Conservation (phyloP, 2,888 invertebrate genomes). For the Pammene aurita region DNA sequence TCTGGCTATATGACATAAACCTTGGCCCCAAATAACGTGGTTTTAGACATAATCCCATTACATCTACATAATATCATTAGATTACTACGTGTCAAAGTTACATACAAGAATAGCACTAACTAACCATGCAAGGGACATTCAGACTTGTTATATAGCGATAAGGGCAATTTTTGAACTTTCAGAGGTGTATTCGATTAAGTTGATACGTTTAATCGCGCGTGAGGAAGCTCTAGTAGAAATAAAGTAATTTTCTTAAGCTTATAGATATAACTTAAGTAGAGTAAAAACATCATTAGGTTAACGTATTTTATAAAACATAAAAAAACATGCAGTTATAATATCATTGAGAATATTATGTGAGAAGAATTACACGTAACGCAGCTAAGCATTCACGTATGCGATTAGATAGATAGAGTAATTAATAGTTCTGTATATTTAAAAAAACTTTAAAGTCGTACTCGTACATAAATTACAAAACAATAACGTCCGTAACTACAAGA, state of each 20-base stretch:
- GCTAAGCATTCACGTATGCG: too few relatives aligned
- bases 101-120: slow-evolving; percentile 18
- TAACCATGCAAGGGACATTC: not conserved
- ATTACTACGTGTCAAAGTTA: slow-evolving; percentile 40
- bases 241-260: slow-evolving; percentile 9
- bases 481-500: too few relatives aligned
- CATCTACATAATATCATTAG: slow-evolving; percentile 33
- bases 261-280: not conserved
- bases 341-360: too few relatives aligned
- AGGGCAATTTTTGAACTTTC: not conserved
- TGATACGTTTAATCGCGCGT: slow-evolving; percentile 38
- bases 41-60: slow-evolving; percentile 38
- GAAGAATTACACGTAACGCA: too few relatives aligned
- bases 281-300: not conserved
- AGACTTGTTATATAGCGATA: slow-evolving; percentile 1
- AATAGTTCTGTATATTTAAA: too few relatives aligned
- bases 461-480: too few relatives aligned
- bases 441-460: too few relatives aligned
- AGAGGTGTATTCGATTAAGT: slow-evolving; percentile 23
- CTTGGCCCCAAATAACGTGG: slow-evolving; percentile 35
- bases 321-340: too few relatives aligned
- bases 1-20: slow-evolving; percentile 29
- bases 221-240: slow-evolving; percentile 36
- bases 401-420: too few relatives aligned
- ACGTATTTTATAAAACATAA: not conserved